Conservation (phyloP, 2,888 invertebrate genomes). For the Orchestes rusci region DNA sequence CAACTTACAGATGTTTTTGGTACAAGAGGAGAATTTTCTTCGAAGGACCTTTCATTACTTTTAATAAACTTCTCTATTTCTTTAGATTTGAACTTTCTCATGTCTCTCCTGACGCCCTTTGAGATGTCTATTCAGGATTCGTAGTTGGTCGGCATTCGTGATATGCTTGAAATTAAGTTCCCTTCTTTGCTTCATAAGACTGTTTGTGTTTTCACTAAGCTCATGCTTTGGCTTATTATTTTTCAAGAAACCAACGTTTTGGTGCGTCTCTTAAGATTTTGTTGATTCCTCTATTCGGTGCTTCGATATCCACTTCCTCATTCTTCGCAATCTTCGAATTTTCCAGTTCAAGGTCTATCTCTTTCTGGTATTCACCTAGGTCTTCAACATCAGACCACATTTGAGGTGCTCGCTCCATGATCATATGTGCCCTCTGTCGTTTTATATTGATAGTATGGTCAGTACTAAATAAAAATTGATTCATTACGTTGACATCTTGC, state of each 20-base stretch:
- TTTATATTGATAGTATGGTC: not conserved
- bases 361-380: not conserved
- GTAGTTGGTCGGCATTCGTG: not conserved
- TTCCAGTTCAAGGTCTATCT: not conserved
- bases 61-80: not conserved
- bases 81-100: not conserved
- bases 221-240: not conserved
- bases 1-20: not conserved
- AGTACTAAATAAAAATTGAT: conserved; percentile 1
- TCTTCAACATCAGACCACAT: not conserved
- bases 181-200: not conserved
- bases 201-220: not conserved
- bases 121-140: not conserved
- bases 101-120: not conserved
- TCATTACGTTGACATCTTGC: conserved; percentile 1
- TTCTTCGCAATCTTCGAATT: not conserved
- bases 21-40: not conserved
- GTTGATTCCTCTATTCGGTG: not conserved
- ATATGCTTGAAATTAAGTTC: not conserved
- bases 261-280: not conserved
- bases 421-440: not conserved
- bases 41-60: not conserved
- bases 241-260: not conserved
- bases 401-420: not conserved
- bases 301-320: not conserved